Base-by-base conservation (phyloP, 1,140 invertebrate genomes). In the Gryllus bimaculatus region DNA sequence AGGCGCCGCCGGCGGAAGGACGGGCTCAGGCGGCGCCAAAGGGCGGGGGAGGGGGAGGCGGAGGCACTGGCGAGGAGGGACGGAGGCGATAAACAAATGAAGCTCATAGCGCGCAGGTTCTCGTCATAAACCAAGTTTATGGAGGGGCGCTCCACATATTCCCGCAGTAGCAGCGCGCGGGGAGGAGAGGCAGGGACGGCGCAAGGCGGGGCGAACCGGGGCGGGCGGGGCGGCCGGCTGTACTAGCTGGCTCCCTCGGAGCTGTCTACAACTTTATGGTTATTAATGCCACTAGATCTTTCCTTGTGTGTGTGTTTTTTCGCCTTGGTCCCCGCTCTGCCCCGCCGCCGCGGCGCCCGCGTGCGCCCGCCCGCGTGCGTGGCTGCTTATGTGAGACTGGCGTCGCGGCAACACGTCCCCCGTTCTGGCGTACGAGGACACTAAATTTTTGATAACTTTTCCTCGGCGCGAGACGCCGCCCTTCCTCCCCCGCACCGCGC, bases 371-470 rank as follows among this genome's bases (percentile, higher is more conserved):
- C 26, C 1, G 18, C 18, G 54, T 66, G 54, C 18, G 54, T 66
- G 10, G 18, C 54, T 66, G 54, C 54, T 66, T 66, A 66, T 66
- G 54, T 13, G 54, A 66, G 18, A 39, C 26, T 39, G 26, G 26
- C 26, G 5, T 39, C 26, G 26, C 26, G 54, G 54, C 54, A 13
- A 18, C 54, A 66, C 18, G 54, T 66, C 54, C 18, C 54, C 54
- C 54, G 18, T 18, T 10, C 54, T 66, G 10, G 10, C 54, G 54
- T 66, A 66, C 7, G 54, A 66, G 54, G 54, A 66, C 54, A 66
- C 54, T 66, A 66, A 66, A 66, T 66, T 66, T 66, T 66, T 66
- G 54, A 66, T 66, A 66, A 66, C 54, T 66, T 66, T 66, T 66
- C 54, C 54, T 66, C 18, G 54, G 10, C 10, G 10, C 0, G 54